Base-by-base conservation (phyloP, 53 echinoderm and acorn worm species). In the Echinarachnius parma region DNA sequence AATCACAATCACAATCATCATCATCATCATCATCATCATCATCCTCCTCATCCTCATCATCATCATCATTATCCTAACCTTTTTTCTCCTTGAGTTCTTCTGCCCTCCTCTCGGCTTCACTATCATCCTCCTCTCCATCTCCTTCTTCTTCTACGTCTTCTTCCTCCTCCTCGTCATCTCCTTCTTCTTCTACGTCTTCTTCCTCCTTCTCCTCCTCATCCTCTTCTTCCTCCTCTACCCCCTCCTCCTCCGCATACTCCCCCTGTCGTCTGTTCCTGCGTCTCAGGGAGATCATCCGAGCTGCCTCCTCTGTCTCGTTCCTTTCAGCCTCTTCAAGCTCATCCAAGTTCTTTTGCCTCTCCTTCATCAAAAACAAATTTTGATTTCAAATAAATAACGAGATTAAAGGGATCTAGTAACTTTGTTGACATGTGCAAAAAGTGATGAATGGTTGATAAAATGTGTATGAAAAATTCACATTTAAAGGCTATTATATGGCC, bases 301-400 rank as follows among this genome's bases (percentile, higher is more conserved):
- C 60, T 1, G 72, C 81, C 24, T 81, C 80, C 9, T 70, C 80
- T 5, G 59, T 60, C 37, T 82, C 78, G 32, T 29, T 23, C 28
- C 54, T 59, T 42, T 66, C 42, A 4, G 62, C 77, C 37, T 82
- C 77, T 20, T 76, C 82, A 21, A 26, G 44, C 7, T 75, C 61
- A 34, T 23, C 31, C 19, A 72, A 35, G 5, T 61, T 56, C 26
- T 75, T 75, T 26, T 46, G 10, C 21, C 54, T 77, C 25, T 66
- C 77, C 82, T 82, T n/a, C n/a, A n/a, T n/a, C n/a, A n/a, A n/a
- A n/a, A n/a, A n/a, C n/a, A n/a, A n/a, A n/a, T n/a, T n/a, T n/a
- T n/a, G n/a, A n/a, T n/a, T n/a, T n/a, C n/a, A n/a, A n/a, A n/a
- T n/a, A n/a, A n/a, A n/a, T n/a, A n/a, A n/a, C n/a, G n/a, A n/a